These are phyloP conservation scores for Pedetes capensis DNA, from an alignment of 2,113 vertebrate species.

Conservation along the genomic window DNA sequence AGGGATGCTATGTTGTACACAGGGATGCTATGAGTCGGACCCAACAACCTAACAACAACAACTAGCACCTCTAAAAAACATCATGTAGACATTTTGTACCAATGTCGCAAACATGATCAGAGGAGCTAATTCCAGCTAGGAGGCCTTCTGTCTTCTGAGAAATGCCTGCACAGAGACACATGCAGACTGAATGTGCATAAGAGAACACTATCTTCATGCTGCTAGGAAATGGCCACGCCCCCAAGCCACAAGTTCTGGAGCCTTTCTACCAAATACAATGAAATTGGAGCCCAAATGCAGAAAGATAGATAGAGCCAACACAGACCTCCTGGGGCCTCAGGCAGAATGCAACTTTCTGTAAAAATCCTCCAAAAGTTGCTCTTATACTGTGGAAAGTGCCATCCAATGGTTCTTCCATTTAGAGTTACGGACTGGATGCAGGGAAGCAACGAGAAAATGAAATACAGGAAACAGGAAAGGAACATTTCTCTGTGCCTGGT, in stretches of 20 bases:
- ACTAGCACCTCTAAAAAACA: too few species aligned
- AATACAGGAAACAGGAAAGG: too few species aligned
- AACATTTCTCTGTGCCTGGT: rapidly evolving
- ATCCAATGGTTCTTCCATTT: not conserved
- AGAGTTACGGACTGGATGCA: not conserved
- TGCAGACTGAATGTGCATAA: not conserved
- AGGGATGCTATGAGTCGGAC: too few species aligned
- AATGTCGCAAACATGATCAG: not conserved
- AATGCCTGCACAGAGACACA: not conserved
- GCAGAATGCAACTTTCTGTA: not conserved
- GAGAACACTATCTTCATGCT: not conserved
- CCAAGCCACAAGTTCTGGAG: not conserved
- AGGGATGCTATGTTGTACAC: too few species aligned
- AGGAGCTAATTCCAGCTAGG: not conserved
- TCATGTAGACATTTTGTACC: not conserved
- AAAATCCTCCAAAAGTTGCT: not conserved
- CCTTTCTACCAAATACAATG: not conserved
- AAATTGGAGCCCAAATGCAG: not conserved
- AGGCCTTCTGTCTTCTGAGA: not conserved
- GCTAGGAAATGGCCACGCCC: not conserved
- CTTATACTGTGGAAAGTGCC: not conserved
- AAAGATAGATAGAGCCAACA: not conserved
- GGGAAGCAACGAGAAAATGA: not conserved
- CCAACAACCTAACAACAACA: too few species aligned
- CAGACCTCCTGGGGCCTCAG: not conserved